Evolutionary conservation across 1,140 invertebrate genomes (phyloP).

Genomic region (Caerostris extrusa): DNA sequence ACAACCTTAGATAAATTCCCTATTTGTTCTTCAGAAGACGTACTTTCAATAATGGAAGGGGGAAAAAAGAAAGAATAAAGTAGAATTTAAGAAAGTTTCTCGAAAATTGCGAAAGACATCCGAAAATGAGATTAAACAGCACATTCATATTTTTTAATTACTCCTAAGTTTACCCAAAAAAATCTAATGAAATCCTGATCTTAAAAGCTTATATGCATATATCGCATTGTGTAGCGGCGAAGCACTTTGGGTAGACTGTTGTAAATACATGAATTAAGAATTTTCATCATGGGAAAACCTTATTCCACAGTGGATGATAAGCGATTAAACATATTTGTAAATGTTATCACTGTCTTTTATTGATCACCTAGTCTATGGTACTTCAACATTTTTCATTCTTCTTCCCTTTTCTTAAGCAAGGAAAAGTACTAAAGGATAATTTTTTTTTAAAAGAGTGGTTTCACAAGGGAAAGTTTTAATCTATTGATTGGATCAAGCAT

Average conservation of each 20-base stretch:
- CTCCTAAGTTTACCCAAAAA: conserved; percentile 17
- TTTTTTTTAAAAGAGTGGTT: no score
- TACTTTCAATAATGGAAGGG: neutral
- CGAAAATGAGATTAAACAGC: neutral
- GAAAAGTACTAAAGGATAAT: no score
- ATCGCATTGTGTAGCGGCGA: neutral
- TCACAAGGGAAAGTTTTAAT: no score
- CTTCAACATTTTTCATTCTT: neutral
- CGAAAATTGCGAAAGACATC: neutral
- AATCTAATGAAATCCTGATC: conserved; percentile 33
- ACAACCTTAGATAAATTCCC: neutral
- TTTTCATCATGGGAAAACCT: conserved; percentile 16
- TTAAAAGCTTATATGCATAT: conserved; percentile 45
- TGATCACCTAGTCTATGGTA: conserved; percentile 4
- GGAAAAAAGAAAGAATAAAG: neutral
- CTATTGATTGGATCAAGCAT: no score
- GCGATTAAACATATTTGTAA: conserved; percentile 46
- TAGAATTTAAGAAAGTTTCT: neutral
- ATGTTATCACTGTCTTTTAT: conserved; percentile 20
- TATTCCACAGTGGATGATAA: neutral
- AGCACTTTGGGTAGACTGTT: neutral
- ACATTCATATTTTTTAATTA: conserved; percentile 64
- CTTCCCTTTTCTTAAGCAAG: neutral
- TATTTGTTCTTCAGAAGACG: neutral
- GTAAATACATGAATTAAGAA: conserved; percentile 11